Conservation (phyloP, 2,113 vertebrate genomes). For the Ciconia stormi region DNA sequence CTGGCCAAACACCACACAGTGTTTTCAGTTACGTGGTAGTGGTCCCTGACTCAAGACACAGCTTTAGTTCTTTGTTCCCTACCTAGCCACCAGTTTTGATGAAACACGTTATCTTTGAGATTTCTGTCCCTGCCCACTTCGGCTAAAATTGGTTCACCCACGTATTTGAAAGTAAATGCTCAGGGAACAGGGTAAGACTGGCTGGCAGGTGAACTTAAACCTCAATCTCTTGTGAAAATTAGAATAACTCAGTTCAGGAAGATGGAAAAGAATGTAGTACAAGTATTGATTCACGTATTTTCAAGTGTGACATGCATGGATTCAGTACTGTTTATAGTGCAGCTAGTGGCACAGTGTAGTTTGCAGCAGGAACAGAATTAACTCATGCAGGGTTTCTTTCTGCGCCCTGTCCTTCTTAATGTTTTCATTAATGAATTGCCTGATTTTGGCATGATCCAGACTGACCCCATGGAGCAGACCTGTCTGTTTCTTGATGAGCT, state of each 20-base stretch:
- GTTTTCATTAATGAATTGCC: neutral
- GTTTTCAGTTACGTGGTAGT: neutral
- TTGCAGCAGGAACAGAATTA: neutral
- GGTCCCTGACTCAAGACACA: neutral
- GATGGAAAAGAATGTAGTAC: neutral
- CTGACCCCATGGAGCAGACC: neutral
- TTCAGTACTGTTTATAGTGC: neutral
- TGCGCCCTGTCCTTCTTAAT: neutral
- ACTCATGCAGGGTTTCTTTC: neutral
- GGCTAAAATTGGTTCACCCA: neutral
- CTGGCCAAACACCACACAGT: neutral
- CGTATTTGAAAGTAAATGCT: neutral
- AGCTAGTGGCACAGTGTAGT: neutral
- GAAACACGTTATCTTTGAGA: neutral
- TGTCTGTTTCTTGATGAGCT: neutral
- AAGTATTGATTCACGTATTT: neutral
- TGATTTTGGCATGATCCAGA: neutral
- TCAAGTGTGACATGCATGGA: rapidly evolving
- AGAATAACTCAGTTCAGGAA: neutral
- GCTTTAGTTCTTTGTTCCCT: neutral
- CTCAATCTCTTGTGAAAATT: neutral
- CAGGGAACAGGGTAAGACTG: neutral
- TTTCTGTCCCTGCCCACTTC: neutral
- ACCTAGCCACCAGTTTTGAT: neutral
- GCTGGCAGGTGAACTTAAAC: neutral